Base-by-base conservation (phyloP, 2,888 invertebrate species). In the Tholera decimalis region DNA sequence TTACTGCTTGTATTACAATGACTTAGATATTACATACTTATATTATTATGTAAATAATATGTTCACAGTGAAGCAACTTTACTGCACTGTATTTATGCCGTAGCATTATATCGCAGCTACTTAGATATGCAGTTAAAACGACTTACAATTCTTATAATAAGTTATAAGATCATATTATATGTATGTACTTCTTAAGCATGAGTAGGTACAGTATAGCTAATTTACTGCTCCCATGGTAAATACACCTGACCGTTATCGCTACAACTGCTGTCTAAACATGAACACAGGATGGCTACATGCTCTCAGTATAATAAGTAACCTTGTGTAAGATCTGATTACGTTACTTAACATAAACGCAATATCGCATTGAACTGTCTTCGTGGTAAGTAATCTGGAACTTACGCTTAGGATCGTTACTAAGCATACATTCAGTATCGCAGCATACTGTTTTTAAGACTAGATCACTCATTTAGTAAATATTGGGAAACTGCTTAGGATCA, bases 391-490 rank as follows among this genome's bases (percentile, higher is more conserved):
- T 28, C 28, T 28, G 28, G 28, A 28, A 28, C 28, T 8, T 28
- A 28, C 28, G 28, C 28, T 28, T 28, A 28, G 28, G 28, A 28
- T 28, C 28, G 3, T 28, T 47, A 47, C 24, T n/a, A 24, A 47
- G n/a, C 46, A 47, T n/a, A 26, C 15, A 26, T n/a, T n/a, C 46
- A 47, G 26, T 5, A 47, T 18, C 4, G 46, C 20, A 33, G 20
- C 33, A 20, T 33, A 50, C 18, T 30, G 49, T 6, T 49, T 49
- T 49, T 49, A 49, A 20, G 28, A 49, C 30, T 49, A 49, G 13
- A 49, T 37, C 35, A 35, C 35, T 2, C 35, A 35, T 35, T 35
- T 11, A 33, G 7, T 33, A 33, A 33, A 33, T 33, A 33, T 33
- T 9, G 33, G 33, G 33, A 33, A 33, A 33, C 33, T 33, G 11